Evolutionary conservation across 2,888 invertebrate species (phyloP).

Genomic region (Drosophila neoperkinsi): DNA sequence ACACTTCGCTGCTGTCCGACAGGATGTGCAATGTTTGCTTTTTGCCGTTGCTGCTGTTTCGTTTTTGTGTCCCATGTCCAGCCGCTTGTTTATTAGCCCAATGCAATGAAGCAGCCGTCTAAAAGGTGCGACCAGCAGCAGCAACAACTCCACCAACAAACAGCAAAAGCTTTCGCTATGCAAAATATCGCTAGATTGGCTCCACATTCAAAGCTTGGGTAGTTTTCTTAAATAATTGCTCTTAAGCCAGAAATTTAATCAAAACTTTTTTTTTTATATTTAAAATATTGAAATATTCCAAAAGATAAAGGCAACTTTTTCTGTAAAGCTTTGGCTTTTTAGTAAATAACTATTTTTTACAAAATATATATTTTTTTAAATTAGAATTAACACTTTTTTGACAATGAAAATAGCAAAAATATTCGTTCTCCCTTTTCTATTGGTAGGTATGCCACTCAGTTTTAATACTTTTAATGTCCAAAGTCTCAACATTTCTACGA

Average conservation of each 20-base stretch:
- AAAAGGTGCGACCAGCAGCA: conserved; percentile 55
- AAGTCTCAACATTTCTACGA: neutral
- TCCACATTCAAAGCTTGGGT: too few species aligned
- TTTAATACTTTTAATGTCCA: neutral
- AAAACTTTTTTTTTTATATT: neutral
- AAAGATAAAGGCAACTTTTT: neutral
- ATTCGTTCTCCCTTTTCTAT: neutral
- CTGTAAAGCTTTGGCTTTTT: neutral
- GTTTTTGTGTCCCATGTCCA: conserved; percentile 46
- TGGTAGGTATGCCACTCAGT: neutral
- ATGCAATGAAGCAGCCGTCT: conserved; percentile 69
- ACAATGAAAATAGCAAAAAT: neutral
- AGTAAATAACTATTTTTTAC: too few species aligned
- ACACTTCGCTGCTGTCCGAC: conserved; percentile 23
- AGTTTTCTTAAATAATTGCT: neutral
- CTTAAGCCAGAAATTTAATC: neutral
- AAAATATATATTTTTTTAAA: neutral
- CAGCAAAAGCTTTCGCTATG: neutral
- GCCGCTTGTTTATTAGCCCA: conserved; percentile 70
- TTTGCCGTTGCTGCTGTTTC: conserved; percentile 39
- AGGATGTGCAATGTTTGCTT: conserved; percentile 74
- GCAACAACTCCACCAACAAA: conserved; percentile 3
- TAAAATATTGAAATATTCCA: neutral
- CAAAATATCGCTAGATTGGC: conserved; percentile 3
- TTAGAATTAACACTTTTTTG: neutral